phyloP scores from a whole-genome alignment of 1,140 invertebrate genomes.

The Homarus americanus region DNA sequence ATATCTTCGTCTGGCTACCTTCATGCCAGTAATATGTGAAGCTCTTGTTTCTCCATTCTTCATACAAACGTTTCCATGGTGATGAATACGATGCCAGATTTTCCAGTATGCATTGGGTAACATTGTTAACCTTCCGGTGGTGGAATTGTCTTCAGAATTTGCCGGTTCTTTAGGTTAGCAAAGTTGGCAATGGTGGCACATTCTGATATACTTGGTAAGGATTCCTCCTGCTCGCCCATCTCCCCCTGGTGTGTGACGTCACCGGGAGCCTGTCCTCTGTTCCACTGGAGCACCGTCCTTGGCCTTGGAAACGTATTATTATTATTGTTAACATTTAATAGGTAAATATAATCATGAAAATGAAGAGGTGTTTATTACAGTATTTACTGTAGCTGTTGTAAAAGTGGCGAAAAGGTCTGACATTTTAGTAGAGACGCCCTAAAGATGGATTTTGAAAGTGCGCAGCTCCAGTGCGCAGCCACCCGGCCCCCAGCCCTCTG shows the following conservation, averaged over 20 bases:
- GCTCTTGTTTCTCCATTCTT: too few relatives aligned
- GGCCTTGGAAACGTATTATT: background rate
- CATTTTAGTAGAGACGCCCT: background rate
- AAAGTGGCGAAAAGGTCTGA: background rate
- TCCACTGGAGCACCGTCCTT: background rate
- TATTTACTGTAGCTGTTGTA: too few relatives aligned
- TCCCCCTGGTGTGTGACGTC: background rate
- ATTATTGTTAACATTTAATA: background rate
- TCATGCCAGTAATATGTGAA: too few relatives aligned
- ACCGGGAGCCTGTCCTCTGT: background rate
- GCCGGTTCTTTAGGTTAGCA: too few relatives aligned
- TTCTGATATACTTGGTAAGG: background rate
- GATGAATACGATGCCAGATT: too few relatives aligned
- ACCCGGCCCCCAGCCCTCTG: constrained; percentile 46
- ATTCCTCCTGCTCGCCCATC: background rate
- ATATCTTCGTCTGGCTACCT: too few relatives aligned
- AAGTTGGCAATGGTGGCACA: background rate
- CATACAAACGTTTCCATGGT: too few relatives aligned
- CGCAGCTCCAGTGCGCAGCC: constrained; percentile 30
- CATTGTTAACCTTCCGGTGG: too few relatives aligned
- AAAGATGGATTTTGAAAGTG: constrained; percentile 24
- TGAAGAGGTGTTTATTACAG: too few relatives aligned
- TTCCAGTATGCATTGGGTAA: too few relatives aligned
- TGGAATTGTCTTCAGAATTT: too few relatives aligned
- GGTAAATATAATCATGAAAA: background rate